Conservation (phyloP, 2,113 vertebrate species). For the Crocuta crocuta region DNA sequence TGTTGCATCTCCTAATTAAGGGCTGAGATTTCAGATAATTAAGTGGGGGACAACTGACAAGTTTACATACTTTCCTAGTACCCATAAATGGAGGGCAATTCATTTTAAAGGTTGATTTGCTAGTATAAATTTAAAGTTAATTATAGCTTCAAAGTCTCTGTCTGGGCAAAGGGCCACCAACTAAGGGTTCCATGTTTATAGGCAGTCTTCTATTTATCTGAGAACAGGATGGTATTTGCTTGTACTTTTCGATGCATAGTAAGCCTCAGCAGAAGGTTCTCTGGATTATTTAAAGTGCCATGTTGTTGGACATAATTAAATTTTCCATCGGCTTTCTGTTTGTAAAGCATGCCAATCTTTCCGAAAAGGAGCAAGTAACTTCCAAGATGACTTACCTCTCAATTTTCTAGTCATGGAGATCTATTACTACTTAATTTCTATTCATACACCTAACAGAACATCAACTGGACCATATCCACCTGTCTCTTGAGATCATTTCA, state of each 20-base stretch:
- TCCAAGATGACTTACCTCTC: conserved; percentile 15
- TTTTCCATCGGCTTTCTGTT: conserved; percentile 23
- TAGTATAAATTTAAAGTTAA: conserved; percentile 65
- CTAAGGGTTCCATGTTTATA: neutral
- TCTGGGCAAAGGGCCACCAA: neutral
- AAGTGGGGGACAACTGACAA: conserved; percentile 53
- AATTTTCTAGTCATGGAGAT: neutral
- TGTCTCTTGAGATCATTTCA: neutral
- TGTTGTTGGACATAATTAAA: conserved; percentile 26
- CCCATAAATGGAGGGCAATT: conserved; percentile 77
- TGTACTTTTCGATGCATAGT: neutral
- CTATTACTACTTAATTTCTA: conserved; percentile 33
- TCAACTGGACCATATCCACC: neutral
- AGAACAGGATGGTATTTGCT: neutral
- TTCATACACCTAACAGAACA: neutral
- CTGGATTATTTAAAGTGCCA: conserved; percentile 2
- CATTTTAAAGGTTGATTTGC: conserved; percentile 75
- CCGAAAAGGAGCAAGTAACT: conserved; percentile 26
- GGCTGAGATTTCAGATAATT: conserved; percentile 76
- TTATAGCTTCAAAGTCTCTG: conserved; percentile 64
- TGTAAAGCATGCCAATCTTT: neutral
- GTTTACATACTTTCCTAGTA: conserved; percentile 73
- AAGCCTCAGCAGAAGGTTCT: conserved; percentile 32
- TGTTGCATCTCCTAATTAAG: conserved; percentile 64
- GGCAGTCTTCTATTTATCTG: neutral